These are phyloP conservation scores for Julus scandinavius DNA, from an alignment of 2,888 invertebrate species.

Conservation along the genomic window DNA sequence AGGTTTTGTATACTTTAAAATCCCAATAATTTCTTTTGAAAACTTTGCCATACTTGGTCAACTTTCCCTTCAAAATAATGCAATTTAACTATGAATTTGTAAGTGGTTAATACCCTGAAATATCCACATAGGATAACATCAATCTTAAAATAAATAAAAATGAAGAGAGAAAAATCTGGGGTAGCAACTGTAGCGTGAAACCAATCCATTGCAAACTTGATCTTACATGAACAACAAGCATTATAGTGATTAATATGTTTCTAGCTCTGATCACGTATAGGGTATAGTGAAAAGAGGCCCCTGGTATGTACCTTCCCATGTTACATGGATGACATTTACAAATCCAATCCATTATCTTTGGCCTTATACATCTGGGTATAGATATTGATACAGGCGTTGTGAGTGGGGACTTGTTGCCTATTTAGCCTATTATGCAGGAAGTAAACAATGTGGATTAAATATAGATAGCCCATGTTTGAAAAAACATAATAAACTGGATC, in stretches of 20 bases:
- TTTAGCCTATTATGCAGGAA: background rate
- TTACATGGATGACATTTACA: background rate
- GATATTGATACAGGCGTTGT: background rate
- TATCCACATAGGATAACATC: background rate
- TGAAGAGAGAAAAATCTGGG: background rate
- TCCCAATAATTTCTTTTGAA: too few species aligned
- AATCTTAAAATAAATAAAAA: background rate
- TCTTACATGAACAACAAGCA: conserved; percentile 1
- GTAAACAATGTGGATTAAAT: conserved; percentile 1
- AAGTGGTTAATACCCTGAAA: too few species aligned
- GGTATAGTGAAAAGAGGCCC: background rate
- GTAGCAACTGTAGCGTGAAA: conserved; percentile 7
- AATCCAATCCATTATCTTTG: conserved; percentile 29
- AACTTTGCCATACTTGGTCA: too few species aligned
- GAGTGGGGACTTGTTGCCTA: background rate
- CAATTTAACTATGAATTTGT: background rate
- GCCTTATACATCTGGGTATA: background rate
- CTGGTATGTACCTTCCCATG: background rate
- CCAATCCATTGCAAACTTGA: background rate
- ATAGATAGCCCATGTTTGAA: background rate
- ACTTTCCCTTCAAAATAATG: background rate
- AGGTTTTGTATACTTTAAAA: too few species aligned
- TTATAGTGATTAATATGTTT: conserved; percentile 7
- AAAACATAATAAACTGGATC: background rate
- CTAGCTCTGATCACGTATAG: background rate